phyloP scores from a whole-genome alignment of 2,797 vertebrate genomes.

The Sebastes iracundus region DNA sequence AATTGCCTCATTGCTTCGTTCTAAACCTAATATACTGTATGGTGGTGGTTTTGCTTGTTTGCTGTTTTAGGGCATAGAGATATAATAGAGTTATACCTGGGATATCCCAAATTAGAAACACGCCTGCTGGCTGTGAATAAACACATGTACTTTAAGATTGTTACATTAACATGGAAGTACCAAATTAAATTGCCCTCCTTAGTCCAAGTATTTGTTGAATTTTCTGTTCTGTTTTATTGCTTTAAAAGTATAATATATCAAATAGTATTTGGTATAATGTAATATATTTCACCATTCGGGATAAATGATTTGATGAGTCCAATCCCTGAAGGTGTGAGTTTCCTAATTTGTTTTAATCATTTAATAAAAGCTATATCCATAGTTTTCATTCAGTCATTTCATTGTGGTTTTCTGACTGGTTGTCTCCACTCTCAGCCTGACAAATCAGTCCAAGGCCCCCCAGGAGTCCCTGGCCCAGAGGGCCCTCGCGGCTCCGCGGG shows the following conservation, averaged over 20 bases:
- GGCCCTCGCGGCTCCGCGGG: constrained; percentile 79
- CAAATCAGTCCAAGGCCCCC: constrained; percentile 80
- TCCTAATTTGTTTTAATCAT: neutral
- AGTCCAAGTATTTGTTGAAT: neutral
- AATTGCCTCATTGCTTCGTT: constrained; percentile 68
- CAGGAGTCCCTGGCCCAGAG: constrained; percentile 77
- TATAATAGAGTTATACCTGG: neutral
- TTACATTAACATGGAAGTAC: neutral
- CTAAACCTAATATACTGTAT: constrained; percentile 42
- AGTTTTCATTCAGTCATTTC: neutral
- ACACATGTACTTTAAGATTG: neutral
- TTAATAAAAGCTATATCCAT: neutral
- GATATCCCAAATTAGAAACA: neutral
- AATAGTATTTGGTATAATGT: neutral
- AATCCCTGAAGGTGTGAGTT: neutral
- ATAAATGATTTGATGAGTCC: neutral
- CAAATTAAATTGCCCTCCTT: neutral
- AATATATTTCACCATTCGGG: neutral
- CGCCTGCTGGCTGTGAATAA: neutral
- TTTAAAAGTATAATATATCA: neutral
- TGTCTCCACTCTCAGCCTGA: constrained; percentile 76
- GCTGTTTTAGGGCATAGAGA: neutral
- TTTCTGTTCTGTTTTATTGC: neutral
- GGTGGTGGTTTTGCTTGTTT: constrained; percentile 37
- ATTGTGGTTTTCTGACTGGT: constrained; percentile 21